Conservation (phyloP, 2,888 invertebrate species). For the Gasteruption jaculator region DNA sequence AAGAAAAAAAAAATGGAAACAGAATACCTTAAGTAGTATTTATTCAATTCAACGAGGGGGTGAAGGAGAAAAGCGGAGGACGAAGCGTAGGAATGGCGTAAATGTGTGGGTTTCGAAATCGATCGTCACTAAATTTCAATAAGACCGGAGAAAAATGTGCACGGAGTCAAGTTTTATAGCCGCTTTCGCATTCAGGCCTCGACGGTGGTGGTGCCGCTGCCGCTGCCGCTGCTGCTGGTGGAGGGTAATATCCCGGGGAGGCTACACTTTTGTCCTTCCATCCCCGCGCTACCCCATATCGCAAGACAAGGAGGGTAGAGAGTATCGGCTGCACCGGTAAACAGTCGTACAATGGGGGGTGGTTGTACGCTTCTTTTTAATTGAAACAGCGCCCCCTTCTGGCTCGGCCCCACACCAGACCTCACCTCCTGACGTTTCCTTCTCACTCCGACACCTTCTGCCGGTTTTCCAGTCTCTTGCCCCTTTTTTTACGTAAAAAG, state of each 20-base stretch:
- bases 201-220: slow-evolving; percentile 36
- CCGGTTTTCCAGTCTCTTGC: too few species aligned
- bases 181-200: slow-evolving; percentile 46
- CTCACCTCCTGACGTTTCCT: too few species aligned
- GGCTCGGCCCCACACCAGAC: too few species aligned
- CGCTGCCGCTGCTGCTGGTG: too few species aligned
- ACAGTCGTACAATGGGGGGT: too few species aligned
- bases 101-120: slow-evolving; percentile 1
- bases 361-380: too few species aligned
- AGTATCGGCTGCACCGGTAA: not conserved
- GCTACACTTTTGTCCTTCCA: slow-evolving; percentile 30
- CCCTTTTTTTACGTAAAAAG: slow-evolving; percentile 51
- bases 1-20: too few species aligned
- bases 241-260: slow-evolving; percentile 44
- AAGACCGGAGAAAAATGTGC: slow-evolving; percentile 26
- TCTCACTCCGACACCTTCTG: too few species aligned
- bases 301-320: not conserved
- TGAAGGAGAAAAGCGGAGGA: slow-evolving; percentile 5
- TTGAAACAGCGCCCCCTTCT: too few species aligned
- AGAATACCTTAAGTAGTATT: too few species aligned
- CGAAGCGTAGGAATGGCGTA: not conserved
- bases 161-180: slow-evolving; percentile 36
- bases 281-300: too few species aligned
- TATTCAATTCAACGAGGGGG: too few species aligned
- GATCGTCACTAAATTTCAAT: not conserved